Evolutionary conservation across 1,140 invertebrate genomes (phyloP).

Genomic region (Asbolus verrucosus): DNA sequence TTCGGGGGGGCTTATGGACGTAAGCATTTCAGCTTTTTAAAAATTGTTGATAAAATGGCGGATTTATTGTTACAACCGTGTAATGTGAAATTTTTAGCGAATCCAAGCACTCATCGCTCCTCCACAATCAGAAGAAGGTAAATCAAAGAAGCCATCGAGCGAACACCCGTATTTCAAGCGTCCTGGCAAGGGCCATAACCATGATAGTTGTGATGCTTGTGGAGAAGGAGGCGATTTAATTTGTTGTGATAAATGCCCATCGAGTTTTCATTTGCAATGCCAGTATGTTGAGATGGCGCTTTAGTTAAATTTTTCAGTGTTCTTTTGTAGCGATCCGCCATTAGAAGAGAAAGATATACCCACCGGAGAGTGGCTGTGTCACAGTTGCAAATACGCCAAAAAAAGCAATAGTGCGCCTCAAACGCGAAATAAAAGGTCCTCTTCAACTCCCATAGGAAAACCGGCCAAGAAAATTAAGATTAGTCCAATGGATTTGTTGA

Average conservation of each 20-base stretch:
- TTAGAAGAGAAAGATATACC: conserved; percentile 89
- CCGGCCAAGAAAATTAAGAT: conserved; percentile 67
- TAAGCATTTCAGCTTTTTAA: conserved; percentile 66
- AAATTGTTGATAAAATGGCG: conserved; percentile 56
- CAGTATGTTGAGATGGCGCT: conserved; percentile 74
- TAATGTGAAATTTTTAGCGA: conserved; percentile 72
- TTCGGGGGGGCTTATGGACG: conserved; percentile 77
- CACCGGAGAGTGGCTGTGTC: conserved; percentile 91
- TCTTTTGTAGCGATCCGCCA: conserved; percentile 88
- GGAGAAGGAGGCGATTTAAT: conserved; percentile 94
- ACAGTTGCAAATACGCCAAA: conserved; percentile 74
- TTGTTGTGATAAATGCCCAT: conserved; percentile 94
- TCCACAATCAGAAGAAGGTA: conserved; percentile 79
- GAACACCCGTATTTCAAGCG: conserved; percentile 87
- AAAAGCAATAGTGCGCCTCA: conserved; percentile 46
- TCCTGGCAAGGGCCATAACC: conserved; percentile 91
- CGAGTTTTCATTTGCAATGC: conserved; percentile 94
- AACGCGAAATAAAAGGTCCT: conserved; percentile 53
- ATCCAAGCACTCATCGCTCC: conserved; percentile 90
- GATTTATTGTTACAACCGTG: conserved; percentile 26
- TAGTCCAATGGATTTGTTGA: conserved; percentile 78
- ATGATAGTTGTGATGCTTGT: conserved; percentile 92
- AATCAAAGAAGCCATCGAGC: conserved; percentile 72
- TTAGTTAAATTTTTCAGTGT: conserved; percentile 5
- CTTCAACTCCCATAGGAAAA: conserved; percentile 48